Evolutionary conservation across 2,797 vertebrate genomes (phyloP), one percentile per base, ranked within the genome.

Genomic region (Stomatorhinus walkeri): DNA sequence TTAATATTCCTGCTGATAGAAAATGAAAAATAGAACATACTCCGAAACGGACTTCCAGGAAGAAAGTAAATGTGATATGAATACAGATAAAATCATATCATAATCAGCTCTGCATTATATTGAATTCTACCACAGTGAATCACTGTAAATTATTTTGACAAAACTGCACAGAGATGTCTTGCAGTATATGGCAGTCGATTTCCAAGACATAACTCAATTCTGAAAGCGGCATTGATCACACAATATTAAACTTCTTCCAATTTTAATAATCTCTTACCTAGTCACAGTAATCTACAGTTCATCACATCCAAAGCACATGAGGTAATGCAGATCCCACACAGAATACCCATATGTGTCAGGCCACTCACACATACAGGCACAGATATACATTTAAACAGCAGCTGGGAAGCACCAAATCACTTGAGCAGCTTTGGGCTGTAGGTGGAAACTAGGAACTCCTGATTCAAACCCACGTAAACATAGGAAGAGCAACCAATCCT

Each of bases 51-150:
- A 59, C 22, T 87, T 40, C 24, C 28, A 40, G 83, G 24, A 54
- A 52, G 46, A 52, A 46, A 43, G 72, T n/a, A 79, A n/a, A 79
- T 46, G 72, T 79, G 40, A 43, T 79, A n/a, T 16, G 40, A 79
- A 79, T 79, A 79, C 72, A n/a, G 72, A 79, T 46, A 79, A 43
- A 72, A 72, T 72, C 64, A 72, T 16, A 72, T 72, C 19, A 79
- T 40, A 79, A 79, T 79, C 32, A 40, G 36, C 72, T 79, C 48
- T 84, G 43, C 40, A 51, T 51, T 48, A 84, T 84, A 84, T 24
- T 48, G 81, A 46, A 51, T 51, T 79, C 19, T 46, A 40, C 2
- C 72, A 46, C 40, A 24, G 48, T 84, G 48, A 49, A 84, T 84
- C 51, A 59, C 2, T 19, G 32, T n/a, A 56, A 87, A 36, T 36